phyloP scores from a whole-genome alignment of 1,140 invertebrate genomes.

The Leptoteleia sp. region DNA sequence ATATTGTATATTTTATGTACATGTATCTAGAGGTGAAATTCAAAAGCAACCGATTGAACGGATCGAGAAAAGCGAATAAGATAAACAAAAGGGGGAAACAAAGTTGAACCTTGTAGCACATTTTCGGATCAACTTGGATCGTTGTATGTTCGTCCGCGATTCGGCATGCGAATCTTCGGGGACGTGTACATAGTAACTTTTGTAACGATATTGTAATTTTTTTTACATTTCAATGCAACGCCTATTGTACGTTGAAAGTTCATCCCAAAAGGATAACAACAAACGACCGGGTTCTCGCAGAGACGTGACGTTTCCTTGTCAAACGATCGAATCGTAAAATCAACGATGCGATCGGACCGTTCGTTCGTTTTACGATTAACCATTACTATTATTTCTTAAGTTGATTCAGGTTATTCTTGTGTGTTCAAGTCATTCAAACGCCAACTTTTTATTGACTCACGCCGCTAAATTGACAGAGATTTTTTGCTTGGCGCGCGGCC shows the following conservation, averaged over 20 bases:
- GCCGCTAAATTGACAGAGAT: conserved; percentile 18
- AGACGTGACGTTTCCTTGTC: conserved; percentile 23
- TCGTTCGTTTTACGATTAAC: conserved; percentile 14
- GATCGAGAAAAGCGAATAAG: conserved; percentile 4
- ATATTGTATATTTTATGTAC: conserved; percentile 66
- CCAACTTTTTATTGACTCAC: conserved; percentile 27
- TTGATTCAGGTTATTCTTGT: conserved; percentile 18
- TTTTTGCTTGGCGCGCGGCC: conserved; percentile 12
- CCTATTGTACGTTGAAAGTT: conserved; percentile 38
- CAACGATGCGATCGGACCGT: background rate
- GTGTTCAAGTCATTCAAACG: conserved; percentile 19
- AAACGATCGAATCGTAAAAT: conserved; percentile 6
- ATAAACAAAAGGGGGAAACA: background rate
- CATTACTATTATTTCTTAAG: conserved; percentile 13
- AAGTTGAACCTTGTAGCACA: conserved; percentile 1
- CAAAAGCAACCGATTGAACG: no score
- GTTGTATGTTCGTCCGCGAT: conserved; percentile 47
- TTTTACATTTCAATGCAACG: conserved; percentile 31
- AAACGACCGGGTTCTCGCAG: background rate
- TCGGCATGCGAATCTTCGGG: conserved; percentile 65
- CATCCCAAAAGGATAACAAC: conserved; percentile 9
- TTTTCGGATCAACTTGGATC: conserved; percentile 27
- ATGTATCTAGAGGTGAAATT: conserved; percentile 55
- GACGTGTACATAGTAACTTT: conserved; percentile 72
- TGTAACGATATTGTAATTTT: conserved; percentile 69